Conservation (phyloP, 2,113 vertebrate genomes). For the Greenwoodochromis staneri region DNA sequence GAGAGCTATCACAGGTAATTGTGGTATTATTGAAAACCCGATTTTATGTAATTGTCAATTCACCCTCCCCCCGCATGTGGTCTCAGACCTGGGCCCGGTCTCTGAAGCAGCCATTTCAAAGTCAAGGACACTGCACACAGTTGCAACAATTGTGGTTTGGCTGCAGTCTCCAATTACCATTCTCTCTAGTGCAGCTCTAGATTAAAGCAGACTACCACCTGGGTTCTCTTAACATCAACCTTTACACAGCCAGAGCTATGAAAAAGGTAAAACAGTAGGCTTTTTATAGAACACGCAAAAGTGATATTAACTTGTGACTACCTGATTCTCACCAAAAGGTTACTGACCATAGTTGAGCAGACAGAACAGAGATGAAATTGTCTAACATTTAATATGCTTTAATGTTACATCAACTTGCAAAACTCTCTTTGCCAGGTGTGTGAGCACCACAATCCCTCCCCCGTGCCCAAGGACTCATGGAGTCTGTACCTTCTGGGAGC, state of each 20-base stretch:
- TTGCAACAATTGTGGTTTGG: not conserved
- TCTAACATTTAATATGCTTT: not conserved
- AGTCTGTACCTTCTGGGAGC: constrained; percentile 74
- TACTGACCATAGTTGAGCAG: not conserved
- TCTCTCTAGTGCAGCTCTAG: not conserved
- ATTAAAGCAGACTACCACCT: not conserved
- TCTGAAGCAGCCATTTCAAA: not conserved
- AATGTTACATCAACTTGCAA: not conserved
- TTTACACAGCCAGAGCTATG: fast-evolving
- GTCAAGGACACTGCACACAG: not conserved
- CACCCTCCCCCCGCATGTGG: not conserved
- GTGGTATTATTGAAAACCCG: not conserved
- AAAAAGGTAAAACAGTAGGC: not conserved
- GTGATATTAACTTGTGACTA: not conserved
- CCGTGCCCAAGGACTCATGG: constrained; percentile 46
- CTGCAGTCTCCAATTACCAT: not conserved
- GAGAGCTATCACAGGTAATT: not conserved
- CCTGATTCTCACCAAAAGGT: not conserved
- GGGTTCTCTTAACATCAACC: not conserved
- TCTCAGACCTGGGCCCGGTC: fast-evolving
- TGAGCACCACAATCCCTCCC: constrained; percentile 56
- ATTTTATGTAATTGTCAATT: not conserved
- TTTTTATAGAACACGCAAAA: not conserved
- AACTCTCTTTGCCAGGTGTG: constrained; percentile 62
- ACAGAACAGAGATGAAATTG: not conserved